A percentile compares a stretch with the other conserved stretches of the same genome.
Conservation (phyloP, 2,797 vertebrate genomes). For the Rhynchonycteris naso region DNA sequence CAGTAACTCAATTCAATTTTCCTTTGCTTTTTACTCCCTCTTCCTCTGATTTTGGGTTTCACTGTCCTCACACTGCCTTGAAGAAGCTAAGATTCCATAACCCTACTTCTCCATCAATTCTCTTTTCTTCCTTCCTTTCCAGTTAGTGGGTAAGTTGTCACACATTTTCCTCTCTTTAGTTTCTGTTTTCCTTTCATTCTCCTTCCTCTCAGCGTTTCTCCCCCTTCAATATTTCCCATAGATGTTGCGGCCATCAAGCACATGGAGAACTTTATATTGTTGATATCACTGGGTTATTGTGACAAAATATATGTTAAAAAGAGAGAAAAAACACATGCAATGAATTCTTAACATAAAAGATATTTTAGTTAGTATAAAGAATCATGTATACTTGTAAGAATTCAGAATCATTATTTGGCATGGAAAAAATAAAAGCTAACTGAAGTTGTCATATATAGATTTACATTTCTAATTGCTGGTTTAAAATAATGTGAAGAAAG, state of each 20-base stretch:
- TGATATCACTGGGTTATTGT: not conserved
- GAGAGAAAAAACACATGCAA: not conserved
- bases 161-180: not conserved
- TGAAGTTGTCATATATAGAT: not conserved
- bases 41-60: not conserved
- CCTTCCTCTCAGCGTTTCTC: not conserved
- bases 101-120: not conserved
- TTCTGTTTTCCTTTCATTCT: conserved; percentile 1
- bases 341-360: conserved; percentile 6
- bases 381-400: conserved; percentile 33
- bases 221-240: not conserved
- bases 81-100: not conserved
- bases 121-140: not conserved
- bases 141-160: not conserved
- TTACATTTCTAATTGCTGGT: conserved; percentile 42
- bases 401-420: conserved; percentile 37
- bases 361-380: conserved; percentile 40
- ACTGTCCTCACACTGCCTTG: not conserved
- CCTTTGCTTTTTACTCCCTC: not conserved
- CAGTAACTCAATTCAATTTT: not conserved
- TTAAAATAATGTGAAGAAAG: conserved; percentile 46
- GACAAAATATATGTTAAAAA: conserved; percentile 33
- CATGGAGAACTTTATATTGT: not conserved
- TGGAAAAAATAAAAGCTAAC: conserved; percentile 55
- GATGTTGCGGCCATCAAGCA: not conserved